Evolutionary conservation across 2,888 invertebrate genomes (phyloP).

Genomic region (Agrochola macilenta): DNA sequence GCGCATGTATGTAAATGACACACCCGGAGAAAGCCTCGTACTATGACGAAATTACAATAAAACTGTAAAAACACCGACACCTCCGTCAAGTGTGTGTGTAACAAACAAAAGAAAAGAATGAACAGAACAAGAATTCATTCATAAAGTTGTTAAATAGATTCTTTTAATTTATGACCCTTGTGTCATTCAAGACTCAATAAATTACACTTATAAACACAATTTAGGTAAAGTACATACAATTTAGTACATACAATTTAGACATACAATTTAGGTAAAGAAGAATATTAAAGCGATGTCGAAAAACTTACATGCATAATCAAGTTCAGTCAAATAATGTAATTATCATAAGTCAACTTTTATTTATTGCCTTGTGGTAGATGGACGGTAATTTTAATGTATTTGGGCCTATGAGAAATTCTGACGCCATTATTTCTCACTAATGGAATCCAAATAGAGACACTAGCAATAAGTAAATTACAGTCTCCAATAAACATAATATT

Average conservation of each 20-base stretch:
- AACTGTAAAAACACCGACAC: slow-evolving; percentile 77
- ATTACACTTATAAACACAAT: neutral
- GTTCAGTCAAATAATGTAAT: neutral
- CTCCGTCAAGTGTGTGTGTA: slow-evolving; percentile 71
- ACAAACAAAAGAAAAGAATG: slow-evolving; percentile 30
- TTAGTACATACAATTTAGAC: no score
- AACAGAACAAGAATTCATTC: slow-evolving; percentile 27
- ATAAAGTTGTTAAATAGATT: slow-evolving; percentile 25
- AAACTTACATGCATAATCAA: neutral
- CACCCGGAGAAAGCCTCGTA: slow-evolving; percentile 83
- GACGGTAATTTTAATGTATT: neutral
- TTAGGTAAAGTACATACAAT: no score
- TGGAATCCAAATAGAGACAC: slow-evolving; percentile 14
- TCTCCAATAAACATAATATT: slow-evolving; percentile 28
- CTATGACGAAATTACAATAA: slow-evolving; percentile 83
- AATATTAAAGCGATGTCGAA: neutral
- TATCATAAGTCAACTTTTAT: neutral
- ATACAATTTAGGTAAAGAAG: no score
- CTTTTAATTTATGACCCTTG: neutral
- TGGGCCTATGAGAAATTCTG: neutral
- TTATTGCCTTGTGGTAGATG: slow-evolving; percentile 15
- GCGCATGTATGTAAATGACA: slow-evolving; percentile 85
- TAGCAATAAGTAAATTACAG: slow-evolving; percentile 21
- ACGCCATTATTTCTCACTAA: slow-evolving; percentile 3
- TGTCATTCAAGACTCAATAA: neutral